Evolutionary conservation across 2,113 vertebrate species (phyloP).

Genomic region (Cercocebus atys): DNA sequence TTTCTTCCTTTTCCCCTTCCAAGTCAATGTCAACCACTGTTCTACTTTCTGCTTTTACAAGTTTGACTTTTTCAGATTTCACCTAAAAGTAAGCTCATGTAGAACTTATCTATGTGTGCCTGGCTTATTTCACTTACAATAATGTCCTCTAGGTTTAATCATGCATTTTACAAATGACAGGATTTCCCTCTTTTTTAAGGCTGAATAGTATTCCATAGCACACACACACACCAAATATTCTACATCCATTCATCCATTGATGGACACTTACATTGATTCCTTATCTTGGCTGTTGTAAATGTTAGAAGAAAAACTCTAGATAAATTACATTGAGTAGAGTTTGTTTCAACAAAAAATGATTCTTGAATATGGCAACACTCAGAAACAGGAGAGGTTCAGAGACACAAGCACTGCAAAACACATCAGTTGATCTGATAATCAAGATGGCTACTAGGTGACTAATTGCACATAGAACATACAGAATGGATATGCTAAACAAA

Average conservation of each 20-base stretch:
- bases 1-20: neutral
- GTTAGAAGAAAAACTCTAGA: neutral
- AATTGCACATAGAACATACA: neutral
- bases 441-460: neutral
- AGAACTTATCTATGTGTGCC: neutral
- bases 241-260: neutral
- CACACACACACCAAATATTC: rapidly evolving
- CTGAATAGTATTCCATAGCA: no score
- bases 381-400: no score
- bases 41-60: no score
- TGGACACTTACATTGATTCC: no score
- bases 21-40: neutral
- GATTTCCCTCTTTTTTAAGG: no score
- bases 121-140: neutral
- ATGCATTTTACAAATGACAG: no score
- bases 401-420: neutral
- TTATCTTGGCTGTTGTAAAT: neutral
- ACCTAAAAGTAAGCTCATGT: neutral
- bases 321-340: neutral
- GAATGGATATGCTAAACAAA: neutral
- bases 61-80: no score
- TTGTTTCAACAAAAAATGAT: neutral
- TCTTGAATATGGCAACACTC: no score
- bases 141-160: no score
- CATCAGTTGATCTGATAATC: neutral